Evolutionary conservation across 2,888 invertebrate genomes (phyloP).

Genomic region (Parochlus steinenii): DNA sequence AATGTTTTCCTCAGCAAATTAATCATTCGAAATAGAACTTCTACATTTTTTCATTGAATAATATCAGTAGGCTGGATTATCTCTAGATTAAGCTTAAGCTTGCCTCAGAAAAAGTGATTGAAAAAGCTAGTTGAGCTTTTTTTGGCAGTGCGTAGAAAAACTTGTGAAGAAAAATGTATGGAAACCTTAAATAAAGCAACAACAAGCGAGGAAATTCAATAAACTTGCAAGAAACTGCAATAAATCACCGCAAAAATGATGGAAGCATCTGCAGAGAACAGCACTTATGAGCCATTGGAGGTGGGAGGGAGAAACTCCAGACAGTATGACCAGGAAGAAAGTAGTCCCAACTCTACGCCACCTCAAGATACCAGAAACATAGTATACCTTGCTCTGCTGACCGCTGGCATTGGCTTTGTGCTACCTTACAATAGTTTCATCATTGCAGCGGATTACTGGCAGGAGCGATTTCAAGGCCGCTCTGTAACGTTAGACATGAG

Average conservation of each 20-base stretch:
- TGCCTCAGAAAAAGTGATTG: too few relatives aligned
- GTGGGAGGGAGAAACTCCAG: not conserved
- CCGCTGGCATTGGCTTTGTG: slow-evolving; percentile 79
- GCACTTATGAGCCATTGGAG: slow-evolving; percentile 8
- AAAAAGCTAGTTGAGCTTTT: too few relatives aligned
- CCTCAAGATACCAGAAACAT: slow-evolving; percentile 29
- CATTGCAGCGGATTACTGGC: slow-evolving; percentile 87
- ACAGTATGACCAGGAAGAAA: slow-evolving; percentile 1
- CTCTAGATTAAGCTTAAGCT: too few relatives aligned
- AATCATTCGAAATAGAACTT: too few relatives aligned
- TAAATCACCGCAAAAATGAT: slow-evolving; percentile 5
- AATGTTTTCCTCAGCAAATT: too few relatives aligned
- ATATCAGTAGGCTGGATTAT: too few relatives aligned
- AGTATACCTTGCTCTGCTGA: slow-evolving; percentile 38
- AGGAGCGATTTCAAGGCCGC: slow-evolving; percentile 63
- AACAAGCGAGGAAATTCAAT: too few relatives aligned
- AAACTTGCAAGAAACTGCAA: too few relatives aligned
- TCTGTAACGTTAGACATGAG: slow-evolving; percentile 88
- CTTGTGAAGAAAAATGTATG: too few relatives aligned
- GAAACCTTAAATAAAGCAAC: too few relatives aligned
- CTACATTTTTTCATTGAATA: too few relatives aligned
- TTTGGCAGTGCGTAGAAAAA: too few relatives aligned
- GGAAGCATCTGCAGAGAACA: slow-evolving; percentile 8
- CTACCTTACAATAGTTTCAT: slow-evolving; percentile 89
- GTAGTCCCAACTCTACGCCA: slow-evolving; percentile 22